Evolutionary conservation across 2,888 invertebrate genomes (phyloP), one percentile per base, ranked within the genome.

Genomic region (Archaeoteleia sp.): DNA sequence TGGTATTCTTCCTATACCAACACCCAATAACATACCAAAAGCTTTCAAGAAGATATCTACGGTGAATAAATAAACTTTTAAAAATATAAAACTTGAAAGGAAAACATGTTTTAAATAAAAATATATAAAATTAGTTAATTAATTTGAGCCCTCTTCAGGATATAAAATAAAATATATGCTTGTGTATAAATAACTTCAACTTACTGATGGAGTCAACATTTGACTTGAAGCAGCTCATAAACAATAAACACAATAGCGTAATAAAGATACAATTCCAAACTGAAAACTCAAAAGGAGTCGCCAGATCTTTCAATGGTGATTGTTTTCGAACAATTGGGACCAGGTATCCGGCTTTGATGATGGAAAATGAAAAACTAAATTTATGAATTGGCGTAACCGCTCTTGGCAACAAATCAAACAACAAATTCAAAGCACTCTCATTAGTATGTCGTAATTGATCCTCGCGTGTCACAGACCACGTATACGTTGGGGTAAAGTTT

Each of bases 401-500:
- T 6, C 54, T 48, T 12, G 67, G 70, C 3, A 61, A 4, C 23
- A 69, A 61, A 42, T 73, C 71, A n/a, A 72, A 48, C 10, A 67
- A 9, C 4, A 71, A 20, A 29, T 75, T 68, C 13, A 70, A 65
- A 62, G 71, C 66, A 17, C 53, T 63, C 17, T 20, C 13, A 8
- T 53, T 63, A 15, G 70, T 32, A 49, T 70, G 71, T 23, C 68
- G 55, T n/a, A 66, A 12, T 39, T 55, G 51, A 1, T 27, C 48
- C 2, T 65, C 20, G n/a, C 62, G 29, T 6, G 37, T 63, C 10
- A 62, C 62, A 10, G 67, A 46, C 67, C 70, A 70, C 1, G 32
- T 53, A 29, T 65, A 73, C 30, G 39, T 70, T 13, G 67, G 51
- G n/a, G 66, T 68, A 49, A 73, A 74, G 40, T 74, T 73, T 35